phyloP scores from a whole-genome alignment of 2,113 vertebrate genomes.

The Galbula dea region DNA sequence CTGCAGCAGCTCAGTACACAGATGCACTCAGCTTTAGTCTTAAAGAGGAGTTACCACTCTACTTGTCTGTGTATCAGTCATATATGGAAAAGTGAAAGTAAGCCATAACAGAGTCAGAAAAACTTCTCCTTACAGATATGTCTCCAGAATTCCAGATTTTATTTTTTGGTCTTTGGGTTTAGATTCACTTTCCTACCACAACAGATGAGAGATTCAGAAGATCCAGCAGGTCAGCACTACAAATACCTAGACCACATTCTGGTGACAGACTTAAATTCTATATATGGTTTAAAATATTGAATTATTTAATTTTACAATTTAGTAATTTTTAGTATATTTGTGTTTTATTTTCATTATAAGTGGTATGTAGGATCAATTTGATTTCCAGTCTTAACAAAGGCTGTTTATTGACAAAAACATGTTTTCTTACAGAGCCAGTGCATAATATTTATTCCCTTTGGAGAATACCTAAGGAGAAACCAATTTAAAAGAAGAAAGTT shows the following conservation, averaged over 20 bases:
- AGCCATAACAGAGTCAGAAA: neutral
- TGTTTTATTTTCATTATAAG: neutral
- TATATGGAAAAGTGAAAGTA: neutral
- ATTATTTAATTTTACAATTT: neutral
- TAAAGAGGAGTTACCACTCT: neutral
- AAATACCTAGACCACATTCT: neutral
- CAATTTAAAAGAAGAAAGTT: neutral
- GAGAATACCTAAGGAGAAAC: neutral
- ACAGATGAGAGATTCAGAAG: neutral
- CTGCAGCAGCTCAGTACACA: neutral
- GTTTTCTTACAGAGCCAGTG: neutral
- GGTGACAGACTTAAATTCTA: neutral
- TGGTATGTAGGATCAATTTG: neutral
- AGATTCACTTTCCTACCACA: neutral
- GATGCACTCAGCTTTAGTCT: neutral
- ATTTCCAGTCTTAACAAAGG: neutral
- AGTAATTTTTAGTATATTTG: neutral
- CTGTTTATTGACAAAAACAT: neutral
- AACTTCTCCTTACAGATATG: neutral
- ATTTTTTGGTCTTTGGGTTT: neutral
- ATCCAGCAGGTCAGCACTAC: neutral
- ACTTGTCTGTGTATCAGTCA: neutral
- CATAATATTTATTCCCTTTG: neutral
- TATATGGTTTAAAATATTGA: neutral
- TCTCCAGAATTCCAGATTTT: neutral